These are phyloP conservation scores for Ceyx margarethae DNA, from an alignment of 2,113 vertebrate species.

Conservation along the genomic window DNA sequence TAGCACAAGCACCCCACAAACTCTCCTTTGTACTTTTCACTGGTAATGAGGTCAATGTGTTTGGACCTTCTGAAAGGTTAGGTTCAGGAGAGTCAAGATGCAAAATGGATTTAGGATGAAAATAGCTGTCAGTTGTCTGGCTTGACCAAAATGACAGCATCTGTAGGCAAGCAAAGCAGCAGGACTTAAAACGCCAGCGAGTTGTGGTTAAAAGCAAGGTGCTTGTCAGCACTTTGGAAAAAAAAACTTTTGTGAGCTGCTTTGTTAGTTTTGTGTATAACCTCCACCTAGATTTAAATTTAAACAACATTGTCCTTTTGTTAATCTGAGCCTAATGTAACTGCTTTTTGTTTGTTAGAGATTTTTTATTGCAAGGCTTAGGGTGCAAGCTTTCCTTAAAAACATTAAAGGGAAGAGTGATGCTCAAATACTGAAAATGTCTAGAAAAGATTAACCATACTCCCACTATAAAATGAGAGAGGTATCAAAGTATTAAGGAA, in stretches of 20 bases:
- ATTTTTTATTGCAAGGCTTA: neutral
- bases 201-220: neutral
- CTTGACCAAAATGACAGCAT: neutral
- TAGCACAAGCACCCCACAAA: neutral
- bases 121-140: neutral
- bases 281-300: neutral
- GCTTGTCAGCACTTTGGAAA: neutral
- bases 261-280: neutral
- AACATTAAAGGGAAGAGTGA: neutral
- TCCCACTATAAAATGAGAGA: neutral
- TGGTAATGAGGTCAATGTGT: neutral
- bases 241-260: neutral
- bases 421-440: neutral
- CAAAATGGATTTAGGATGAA: neutral
- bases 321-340: neutral
- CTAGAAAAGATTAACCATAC: neutral
- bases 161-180: neutral
- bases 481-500: neutral
- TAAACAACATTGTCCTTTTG: neutral
- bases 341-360: neutral
- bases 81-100: neutral
- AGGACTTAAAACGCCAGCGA: neutral
- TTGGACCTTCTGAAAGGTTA: constrained; percentile 3
- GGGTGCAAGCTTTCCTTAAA: neutral
- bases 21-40: neutral